Conservation (phyloP, 1,140 invertebrate species). For the Ctenoplectra terminalis region DNA sequence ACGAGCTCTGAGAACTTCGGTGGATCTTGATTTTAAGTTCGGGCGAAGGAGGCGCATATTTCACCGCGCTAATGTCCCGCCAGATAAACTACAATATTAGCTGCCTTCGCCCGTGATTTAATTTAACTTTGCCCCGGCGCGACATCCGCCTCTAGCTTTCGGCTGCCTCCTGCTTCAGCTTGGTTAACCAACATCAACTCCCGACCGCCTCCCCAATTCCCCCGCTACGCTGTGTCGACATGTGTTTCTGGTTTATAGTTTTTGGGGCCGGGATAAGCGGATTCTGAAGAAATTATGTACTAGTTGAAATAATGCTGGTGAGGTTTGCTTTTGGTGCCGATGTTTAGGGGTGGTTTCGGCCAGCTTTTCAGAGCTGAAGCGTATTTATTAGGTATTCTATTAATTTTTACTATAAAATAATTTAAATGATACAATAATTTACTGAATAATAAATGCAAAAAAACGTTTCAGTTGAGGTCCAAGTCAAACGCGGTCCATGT, state of each 20-base stretch:
- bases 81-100: constrained; percentile 83
- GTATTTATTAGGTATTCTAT: too few species aligned
- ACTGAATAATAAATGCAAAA: not conserved
- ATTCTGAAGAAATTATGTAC: constrained; percentile 32
- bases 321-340: not conserved
- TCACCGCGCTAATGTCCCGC: constrained; percentile 81
- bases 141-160: constrained; percentile 77
- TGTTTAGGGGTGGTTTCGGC: not conserved
- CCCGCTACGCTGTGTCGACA: constrained; percentile 12
- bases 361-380: too few species aligned
- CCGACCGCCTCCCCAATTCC: not conserved
- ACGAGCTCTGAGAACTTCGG: constrained; percentile 71
- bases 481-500: not conserved
- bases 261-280: constrained; percentile 32
- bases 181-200: constrained; percentile 35
- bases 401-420: too few species aligned
- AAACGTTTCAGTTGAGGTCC: not conserved
- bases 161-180: constrained; percentile 42
- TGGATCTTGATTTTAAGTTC: constrained; percentile 83
- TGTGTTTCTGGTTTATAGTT: constrained; percentile 53
- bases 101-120: constrained; percentile 81
- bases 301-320: not conserved
- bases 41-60: constrained; percentile 80
- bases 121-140: constrained; percentile 82
- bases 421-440: too few species aligned